These are phyloP conservation scores for Podilymbus podiceps DNA, from an alignment of 2,113 vertebrate species.

Conservation along the genomic window DNA sequence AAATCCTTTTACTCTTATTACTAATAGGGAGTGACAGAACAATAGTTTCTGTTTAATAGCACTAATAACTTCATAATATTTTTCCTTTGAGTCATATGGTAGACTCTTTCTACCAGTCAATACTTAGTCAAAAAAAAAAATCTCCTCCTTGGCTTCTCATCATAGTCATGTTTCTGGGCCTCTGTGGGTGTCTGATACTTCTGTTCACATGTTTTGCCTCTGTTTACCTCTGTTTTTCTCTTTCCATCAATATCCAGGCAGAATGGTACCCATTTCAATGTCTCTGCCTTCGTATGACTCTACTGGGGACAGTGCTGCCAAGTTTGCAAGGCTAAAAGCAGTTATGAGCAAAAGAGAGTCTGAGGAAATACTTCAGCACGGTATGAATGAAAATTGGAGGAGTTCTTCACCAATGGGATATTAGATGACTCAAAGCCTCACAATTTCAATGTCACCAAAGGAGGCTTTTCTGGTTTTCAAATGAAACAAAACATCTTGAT, in stretches of 20 bases:
- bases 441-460: background rate
- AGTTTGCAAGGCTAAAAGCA: background rate
- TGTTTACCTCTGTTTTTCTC: background rate
- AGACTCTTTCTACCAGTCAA: background rate
- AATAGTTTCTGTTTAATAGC: slow-evolving; percentile 19
- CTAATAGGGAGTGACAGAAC: background rate
- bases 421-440: background rate
- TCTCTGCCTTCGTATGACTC: background rate
- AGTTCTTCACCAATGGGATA: background rate
- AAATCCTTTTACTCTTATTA: background rate
- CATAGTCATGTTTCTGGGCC: background rate
- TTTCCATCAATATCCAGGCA: background rate
- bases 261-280: background rate
- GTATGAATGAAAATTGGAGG: background rate
- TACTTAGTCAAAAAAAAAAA: background rate
- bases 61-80: background rate
- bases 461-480: background rate
- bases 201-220: background rate
- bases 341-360: background rate
- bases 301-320: background rate
- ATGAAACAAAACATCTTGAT: background rate
- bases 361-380: background rate
- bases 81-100: background rate
- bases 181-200: background rate
- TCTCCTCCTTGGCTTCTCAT: background rate